Evolutionary conservation across 1,140 invertebrate genomes (phyloP), one percentile per base, ranked within the genome.

Genomic region (Diplogasteroides magnus): DNA sequence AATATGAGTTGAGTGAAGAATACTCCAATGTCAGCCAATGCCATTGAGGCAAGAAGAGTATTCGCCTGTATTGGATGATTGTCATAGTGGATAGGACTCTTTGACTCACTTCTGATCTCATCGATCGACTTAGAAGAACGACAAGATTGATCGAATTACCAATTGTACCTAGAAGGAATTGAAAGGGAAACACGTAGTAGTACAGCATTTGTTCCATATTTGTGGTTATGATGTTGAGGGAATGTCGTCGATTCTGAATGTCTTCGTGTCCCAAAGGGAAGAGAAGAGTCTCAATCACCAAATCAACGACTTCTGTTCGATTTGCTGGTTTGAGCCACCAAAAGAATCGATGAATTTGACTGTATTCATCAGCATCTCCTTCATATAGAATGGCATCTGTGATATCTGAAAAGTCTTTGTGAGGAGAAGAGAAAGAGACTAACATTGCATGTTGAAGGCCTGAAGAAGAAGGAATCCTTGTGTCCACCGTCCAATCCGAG

Each of bases 381-480:
- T 48, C 37, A 48, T 48, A n/a, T n/a, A n/a, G n/a, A n/a, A n/a
- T n/a, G n/a, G n/a, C n/a, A n/a, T n/a, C n/a, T n/a, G n/a, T n/a
- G n/a, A n/a, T n/a, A n/a, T n/a, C n/a, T n/a, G n/a, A n/a, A n/a
- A n/a, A n/a, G n/a, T n/a, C n/a, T n/a, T n/a, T n/a, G n/a, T n/a
- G n/a, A n/a, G n/a, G n/a, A n/a, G n/a, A n/a, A n/a, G n/a, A n/a
- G n/a, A n/a, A n/a, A n/a, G n/a, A n/a, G n/a, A n/a, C n/a, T n/a
- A n/a, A n/a, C n/a, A n/a, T n/a, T n/a, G 6, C 37, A 48, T 48
- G 37, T 11, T 48, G 19, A 19, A 48, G 19, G 37, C 6, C 6
- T 48, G 37, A 48, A 48, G 37, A 48, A 48, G 37, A 48, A 48
- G 37, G 37, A 48, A n/a, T n/a, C n/a, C n/a, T n/a, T n/a, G n/a